These are phyloP conservation scores for Crotalus helleri DNA, from an alignment of 2,113 vertebrate species.

Conservation along the genomic window DNA sequence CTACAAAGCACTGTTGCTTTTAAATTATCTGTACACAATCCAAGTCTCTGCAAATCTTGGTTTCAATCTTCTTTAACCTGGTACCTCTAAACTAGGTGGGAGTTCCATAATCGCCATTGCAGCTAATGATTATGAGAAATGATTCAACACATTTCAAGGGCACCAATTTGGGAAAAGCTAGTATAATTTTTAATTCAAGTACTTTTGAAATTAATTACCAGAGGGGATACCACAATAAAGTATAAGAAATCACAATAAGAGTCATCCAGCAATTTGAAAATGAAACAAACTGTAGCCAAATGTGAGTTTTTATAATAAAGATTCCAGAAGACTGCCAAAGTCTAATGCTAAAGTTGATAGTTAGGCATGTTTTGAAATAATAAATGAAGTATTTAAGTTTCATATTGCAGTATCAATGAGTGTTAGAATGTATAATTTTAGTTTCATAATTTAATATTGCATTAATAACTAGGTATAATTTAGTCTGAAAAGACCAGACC, in stretches of 20 bases:
- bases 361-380: not conserved
- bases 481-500: not conserved
- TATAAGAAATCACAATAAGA: not conserved
- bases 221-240: not conserved
- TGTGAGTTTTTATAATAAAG: not conserved
- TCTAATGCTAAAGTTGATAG: not conserved
- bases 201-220: not conserved
- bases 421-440: not conserved
- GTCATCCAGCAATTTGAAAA: not conserved
- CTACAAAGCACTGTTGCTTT: not conserved
- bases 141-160: not conserved
- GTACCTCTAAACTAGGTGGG: not conserved
- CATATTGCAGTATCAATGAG: not conserved
- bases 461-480: not conserved
- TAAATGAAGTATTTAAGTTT: constrained; percentile 3
- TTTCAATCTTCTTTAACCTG: not conserved
- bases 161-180: not conserved
- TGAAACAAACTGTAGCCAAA: not conserved
- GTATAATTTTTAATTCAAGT: not conserved
- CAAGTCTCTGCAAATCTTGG: not conserved
- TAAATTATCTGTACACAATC: not conserved
- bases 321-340: not conserved
- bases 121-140: not conserved
- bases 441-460: no score
- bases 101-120: not conserved